Evolutionary conservation across 2,797 vertebrate species (phyloP).

Genomic region (Bothrops alternatus): DNA sequence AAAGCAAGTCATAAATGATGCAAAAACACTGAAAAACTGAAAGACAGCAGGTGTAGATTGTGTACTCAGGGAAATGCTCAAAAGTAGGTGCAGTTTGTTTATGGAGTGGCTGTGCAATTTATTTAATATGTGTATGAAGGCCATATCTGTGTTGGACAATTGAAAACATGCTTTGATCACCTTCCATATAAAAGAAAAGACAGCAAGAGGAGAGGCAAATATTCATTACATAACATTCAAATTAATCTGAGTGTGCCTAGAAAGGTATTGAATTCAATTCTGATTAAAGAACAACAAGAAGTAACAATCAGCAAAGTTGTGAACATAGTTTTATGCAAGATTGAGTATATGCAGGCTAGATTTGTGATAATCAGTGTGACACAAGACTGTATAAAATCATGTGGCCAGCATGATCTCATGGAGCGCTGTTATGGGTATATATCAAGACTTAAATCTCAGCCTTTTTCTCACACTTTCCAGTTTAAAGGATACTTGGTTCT

Average conservation of each 20-base stretch:
- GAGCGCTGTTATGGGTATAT: background rate
- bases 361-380: background rate
- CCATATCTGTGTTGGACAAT: background rate
- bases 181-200: background rate
- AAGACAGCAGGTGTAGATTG: background rate
- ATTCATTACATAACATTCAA: background rate
- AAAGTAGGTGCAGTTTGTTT: background rate
- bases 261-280: background rate
- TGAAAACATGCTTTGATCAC: background rate
- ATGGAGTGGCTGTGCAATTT: background rate
- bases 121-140: background rate
- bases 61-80: background rate
- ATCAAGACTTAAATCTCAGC: background rate
- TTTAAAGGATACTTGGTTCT: background rate
- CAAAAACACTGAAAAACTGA: background rate
- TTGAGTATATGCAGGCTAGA: background rate
- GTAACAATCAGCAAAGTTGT: background rate
- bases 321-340: background rate
- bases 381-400: background rate
- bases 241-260: background rate
- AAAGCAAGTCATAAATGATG: background rate
- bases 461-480: background rate
- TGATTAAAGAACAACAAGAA: background rate
- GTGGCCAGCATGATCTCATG: background rate
- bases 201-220: background rate